Percentiles rank a stretch among this genome's conserved stretches.
Conservation (phyloP, 2,797 vertebrate genomes). For the Luscinia luscinia region DNA sequence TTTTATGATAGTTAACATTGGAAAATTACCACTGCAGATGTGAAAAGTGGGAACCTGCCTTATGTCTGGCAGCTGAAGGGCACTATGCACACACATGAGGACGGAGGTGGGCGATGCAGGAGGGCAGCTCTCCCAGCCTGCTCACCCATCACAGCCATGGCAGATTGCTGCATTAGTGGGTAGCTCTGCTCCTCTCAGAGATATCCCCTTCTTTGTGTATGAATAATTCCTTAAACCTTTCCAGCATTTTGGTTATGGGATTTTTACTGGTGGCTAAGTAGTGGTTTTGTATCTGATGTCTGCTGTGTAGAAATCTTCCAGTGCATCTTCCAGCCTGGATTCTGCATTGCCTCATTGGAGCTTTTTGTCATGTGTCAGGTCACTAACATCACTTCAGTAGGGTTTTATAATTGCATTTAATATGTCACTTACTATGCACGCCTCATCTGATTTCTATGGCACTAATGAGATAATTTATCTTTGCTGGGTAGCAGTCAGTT, state of each 20-base stretch:
- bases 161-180: background rate
- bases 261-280: background rate
- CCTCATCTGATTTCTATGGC: conserved; percentile 59
- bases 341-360: background rate
- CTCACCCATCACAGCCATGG: background rate
- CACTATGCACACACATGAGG: fast-evolving
- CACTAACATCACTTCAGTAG: conserved; percentile 58
- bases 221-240: background rate
- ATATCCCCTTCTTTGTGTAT: background rate
- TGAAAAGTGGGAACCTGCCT: background rate
- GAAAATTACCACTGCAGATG: background rate
- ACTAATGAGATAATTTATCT: conserved; percentile 64
- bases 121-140: background rate
- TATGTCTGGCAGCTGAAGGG: background rate
- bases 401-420: conserved; percentile 66
- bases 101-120: fast-evolving
- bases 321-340: background rate
- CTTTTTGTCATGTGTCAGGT: conserved; percentile 52
- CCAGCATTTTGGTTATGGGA: fast-evolving
- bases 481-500: conserved; percentile 46
- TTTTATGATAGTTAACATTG: background rate
- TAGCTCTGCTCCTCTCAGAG: background rate
- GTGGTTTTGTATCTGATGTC: background rate
- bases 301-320: background rate
- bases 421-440: conserved; percentile 53